Evolutionary conservation across 2,113 vertebrate genomes (phyloP), one percentile per base, ranked within the genome.

Genomic region (Romanogobio albipinnatus): DNA sequence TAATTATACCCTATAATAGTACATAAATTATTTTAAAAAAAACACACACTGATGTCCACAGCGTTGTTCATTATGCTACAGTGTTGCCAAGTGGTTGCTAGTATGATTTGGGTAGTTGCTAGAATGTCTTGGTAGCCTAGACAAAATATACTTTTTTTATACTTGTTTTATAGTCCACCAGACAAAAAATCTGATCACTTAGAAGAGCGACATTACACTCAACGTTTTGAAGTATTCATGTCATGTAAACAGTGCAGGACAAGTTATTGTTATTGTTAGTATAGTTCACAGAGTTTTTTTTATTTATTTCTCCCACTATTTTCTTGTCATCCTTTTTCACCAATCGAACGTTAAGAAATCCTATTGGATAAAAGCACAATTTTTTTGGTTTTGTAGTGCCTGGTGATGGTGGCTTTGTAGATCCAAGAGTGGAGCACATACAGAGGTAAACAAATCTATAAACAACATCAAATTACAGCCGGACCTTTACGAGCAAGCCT

Each of bases 401-500:
- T 71, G 59, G 39, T 24, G 61, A 47, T 76, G 43, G 81, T 36
- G 81, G 81, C 83, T 85, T 84, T 53, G n/a, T 62, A 77, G 62
- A 78, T 87, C 62, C 49, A 51, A 73, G 47, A 26, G 51, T 56
- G 76, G 51, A 78, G 71, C 49, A 39, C 36, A 14, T 70, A 64
- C 39, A 9, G 51, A 86, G 61, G 84, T 53, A 85, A 84, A 85
- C 83, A 53, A 85, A 89, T 88, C 84, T 79, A 86, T 85, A 85
- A 83, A 85, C 79, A 53, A 81, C 85, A 86, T 88, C 76, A 64
- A 86, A 78, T 83, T 83, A 76, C 79, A 43, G 47, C 29, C 53
- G 61, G 64, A 78, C 87, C 86, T 83, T 87, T 85, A 85, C 11
- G 79, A 89, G 77, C 82, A 82, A 76, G 59, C 66, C 47, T 82